Base-by-base conservation (phyloP, 1,140 invertebrate species). In the Drosophila kohkoa region DNA sequence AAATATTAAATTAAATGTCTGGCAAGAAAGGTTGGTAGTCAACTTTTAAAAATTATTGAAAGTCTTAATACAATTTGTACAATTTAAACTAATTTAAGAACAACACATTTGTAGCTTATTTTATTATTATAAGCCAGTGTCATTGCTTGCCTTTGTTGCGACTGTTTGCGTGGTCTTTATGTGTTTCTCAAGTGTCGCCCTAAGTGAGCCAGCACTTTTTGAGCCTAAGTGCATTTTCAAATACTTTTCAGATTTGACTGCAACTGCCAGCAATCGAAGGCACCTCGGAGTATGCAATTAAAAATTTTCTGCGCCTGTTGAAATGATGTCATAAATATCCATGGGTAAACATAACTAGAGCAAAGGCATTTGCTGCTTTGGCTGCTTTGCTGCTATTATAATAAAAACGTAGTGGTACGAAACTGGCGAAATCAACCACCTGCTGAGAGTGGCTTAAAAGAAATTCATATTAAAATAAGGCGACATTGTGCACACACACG, bases 151-250 rank as follows among this genome's bases (percentile, higher is more conserved):
- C 30, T 72, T 73, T 62, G 67, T 55, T 69, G 81, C 57, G 66
- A 54, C 58, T 72, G 67, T 59, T 45, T 7, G 41, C 41, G 41
- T 43, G 41, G 41, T 13, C 28, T 55, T 20, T 28, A 48, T 55
- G 15, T 45, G 38, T 66, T 60, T 66, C 51, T 63, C 46, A 64
- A 51, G 38, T 63, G 32, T 25, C 46, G 32, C 35, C 66, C 51
- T 4, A 6, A 32, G 7, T 32, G 51, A 52, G 1, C n/a, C n/a
- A 32, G 28, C 51, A 30, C 51, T 32, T 20, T 49, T 68, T 11
- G 20, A 25, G 48, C 41, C 49, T 60, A 81, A 79, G 85, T 89
- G 81, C 71, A 71, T 79, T 89, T 79, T 81, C 38, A 79, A 78
- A 74, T 88, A 74, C 57, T 73, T 79, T 32, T 64, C 55, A 51